Conservation (phyloP, 2,113 vertebrate species). For the Corythoichthys intestinalis region DNA sequence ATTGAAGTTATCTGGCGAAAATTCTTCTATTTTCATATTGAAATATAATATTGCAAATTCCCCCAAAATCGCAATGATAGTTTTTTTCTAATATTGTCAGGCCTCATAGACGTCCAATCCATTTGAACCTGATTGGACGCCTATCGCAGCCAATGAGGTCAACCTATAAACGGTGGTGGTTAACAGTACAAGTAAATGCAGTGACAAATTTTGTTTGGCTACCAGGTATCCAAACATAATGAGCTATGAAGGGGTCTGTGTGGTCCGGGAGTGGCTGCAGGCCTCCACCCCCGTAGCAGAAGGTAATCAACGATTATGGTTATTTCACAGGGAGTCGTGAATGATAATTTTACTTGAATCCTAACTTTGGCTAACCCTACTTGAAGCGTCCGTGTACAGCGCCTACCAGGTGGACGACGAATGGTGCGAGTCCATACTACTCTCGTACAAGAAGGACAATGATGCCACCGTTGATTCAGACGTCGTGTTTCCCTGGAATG, state of each 20-base stretch:
- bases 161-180: too few relatives aligned
- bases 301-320: conserved; percentile 57
- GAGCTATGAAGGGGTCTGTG: conserved; percentile 77
- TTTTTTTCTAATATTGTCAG: too few relatives aligned
- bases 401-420: conserved; percentile 84
- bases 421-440: conserved; percentile 85
- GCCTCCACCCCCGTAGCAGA: conserved; percentile 75
- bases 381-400: conserved; percentile 78
- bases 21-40: too few relatives aligned
- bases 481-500: conserved; percentile 81
- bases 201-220: neutral
- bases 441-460: conserved; percentile 79
- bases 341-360: too few relatives aligned
- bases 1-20: too few relatives aligned
- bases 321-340: too few relatives aligned
- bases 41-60: too few relatives aligned
- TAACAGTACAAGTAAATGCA: neutral
- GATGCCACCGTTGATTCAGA: conserved; percentile 31
- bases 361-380: neutral
- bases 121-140: too few relatives aligned
- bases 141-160: too few relatives aligned
- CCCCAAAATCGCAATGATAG: too few relatives aligned
- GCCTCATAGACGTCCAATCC: too few relatives aligned
- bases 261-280: conserved; percentile 79
- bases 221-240: conserved; percentile 86